Base-by-base conservation (phyloP, 1,140 invertebrate species). In the Drosophila varians region DNA sequence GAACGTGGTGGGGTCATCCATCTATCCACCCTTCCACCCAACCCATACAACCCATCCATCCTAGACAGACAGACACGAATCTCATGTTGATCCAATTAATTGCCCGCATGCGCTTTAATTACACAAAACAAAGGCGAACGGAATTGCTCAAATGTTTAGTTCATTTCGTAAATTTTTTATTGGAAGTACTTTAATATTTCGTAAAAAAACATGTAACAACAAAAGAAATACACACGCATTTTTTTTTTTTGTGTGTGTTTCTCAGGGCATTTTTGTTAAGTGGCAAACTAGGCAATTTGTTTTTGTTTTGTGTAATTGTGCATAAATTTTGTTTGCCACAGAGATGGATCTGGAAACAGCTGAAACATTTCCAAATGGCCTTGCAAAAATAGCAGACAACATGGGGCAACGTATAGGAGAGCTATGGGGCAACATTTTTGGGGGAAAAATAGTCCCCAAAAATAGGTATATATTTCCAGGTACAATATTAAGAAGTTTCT, bases 61-160 rank as follows among this genome's bases (percentile, higher is more conserved):
- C 25, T 42, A 53, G 45, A 4, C 34, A 49, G 48, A 68, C 25
- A 25, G 62, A 40, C 70, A 79, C 68, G 76, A 65, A 73, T 61
- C 48, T 73, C 62, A 76, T 84, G 80, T 84, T 84, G 38, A 51
- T 66, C 42, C 82, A 64, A 86, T 86, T 86, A 86, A 86, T 86
- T 87, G 82, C 80, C 80, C 82, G 80, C 80, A 87, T 86, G 80
- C 80, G 80, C 82, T 80, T 84, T 80, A 74, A 84, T 84, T 86
- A 80, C 62, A 74, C 18, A 46, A 72, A 62, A 56, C 53, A 54
- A 71, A 69, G 18, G 54, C 45, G 49, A 53, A 57, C 53, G 45
- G 47, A 72, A 43, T 65, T 69, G 48, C 60, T 68, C 31, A 64
- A 71, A 86, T 76, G 77, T 80, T 86, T 86, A 69, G 72, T 74